phyloP scores from a whole-genome alignment of 1,140 invertebrate species.

The Latrodectus geometricus region DNA sequence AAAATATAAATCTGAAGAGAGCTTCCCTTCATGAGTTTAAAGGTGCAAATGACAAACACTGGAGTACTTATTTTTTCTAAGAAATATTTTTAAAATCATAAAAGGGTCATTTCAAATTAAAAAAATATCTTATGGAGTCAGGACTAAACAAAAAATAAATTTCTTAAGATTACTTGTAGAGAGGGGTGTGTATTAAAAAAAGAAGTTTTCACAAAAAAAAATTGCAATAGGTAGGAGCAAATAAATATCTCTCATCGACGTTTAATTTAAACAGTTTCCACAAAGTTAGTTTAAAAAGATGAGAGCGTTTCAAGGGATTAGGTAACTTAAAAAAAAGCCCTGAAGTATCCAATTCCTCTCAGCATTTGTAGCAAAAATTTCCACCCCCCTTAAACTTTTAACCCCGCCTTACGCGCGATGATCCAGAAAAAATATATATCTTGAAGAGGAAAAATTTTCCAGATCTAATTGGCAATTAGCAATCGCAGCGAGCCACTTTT shows the following conservation, averaged over 20 bases:
- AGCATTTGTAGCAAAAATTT: constrained; percentile 37
- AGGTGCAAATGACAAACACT: too few relatives aligned
- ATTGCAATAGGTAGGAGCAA: not conserved
- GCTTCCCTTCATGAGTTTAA: too few relatives aligned
- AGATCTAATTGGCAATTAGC: constrained; percentile 62
- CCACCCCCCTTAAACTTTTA: constrained; percentile 52
- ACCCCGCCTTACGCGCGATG: constrained; percentile 30
- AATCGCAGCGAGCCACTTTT: constrained; percentile 58
- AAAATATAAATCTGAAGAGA: too few relatives aligned
- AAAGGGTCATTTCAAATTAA: too few relatives aligned
- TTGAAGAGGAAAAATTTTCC: constrained; percentile 40
- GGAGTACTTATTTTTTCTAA: too few relatives aligned
- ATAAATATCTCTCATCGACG: constrained; percentile 24
- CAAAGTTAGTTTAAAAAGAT: constrained; percentile 27
- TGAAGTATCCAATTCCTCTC: constrained; percentile 29
- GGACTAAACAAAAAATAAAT: too few relatives aligned
- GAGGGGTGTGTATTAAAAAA: not conserved
- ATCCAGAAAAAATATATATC: constrained; percentile 26
- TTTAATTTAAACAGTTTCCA: constrained; percentile 40
- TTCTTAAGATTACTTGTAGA: too few relatives aligned
- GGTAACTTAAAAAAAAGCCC: constrained; percentile 43
- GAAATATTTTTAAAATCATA: too few relatives aligned
- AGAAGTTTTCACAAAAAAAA: not conserved
- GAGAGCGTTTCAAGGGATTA: constrained; percentile 36
- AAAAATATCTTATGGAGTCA: too few relatives aligned